These are phyloP conservation scores for Mobula hypostoma DNA, from an alignment of 2,113 vertebrate genomes.

Conservation along the genomic window DNA sequence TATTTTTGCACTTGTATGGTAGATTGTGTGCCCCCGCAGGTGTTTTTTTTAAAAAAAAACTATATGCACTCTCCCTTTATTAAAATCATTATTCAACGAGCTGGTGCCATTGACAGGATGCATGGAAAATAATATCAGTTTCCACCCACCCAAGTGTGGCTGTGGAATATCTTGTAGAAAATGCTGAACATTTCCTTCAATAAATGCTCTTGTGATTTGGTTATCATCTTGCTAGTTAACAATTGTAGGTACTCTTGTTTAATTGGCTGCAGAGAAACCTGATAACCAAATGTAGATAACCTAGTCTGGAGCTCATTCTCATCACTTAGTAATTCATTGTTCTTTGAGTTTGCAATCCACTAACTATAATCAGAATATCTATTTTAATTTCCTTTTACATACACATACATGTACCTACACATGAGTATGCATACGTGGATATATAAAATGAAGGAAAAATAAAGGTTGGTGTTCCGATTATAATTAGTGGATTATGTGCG, in stretches of 20 bases:
- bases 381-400: neutral
- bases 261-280: neutral
- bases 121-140: neutral
- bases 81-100: neutral
- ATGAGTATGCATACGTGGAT: no score
- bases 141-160: neutral
- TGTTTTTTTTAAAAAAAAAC: neutral
- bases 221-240: neutral
- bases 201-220: neutral
- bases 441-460: no score
- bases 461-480: no score
- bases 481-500: no score
- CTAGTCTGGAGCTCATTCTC: neutral
- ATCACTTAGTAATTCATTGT: neutral
- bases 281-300: neutral
- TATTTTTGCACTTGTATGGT: neutral
- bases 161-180: neutral
- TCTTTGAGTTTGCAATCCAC: neutral
- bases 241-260: neutral
- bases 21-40: neutral
- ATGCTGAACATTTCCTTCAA: neutral
- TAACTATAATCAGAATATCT: neutral
- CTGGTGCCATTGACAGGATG: neutral
- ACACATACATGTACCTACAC: no score
- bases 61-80: neutral